Conservation (phyloP, 2,113 vertebrate species). For the Hirundichthys speculiger region DNA sequence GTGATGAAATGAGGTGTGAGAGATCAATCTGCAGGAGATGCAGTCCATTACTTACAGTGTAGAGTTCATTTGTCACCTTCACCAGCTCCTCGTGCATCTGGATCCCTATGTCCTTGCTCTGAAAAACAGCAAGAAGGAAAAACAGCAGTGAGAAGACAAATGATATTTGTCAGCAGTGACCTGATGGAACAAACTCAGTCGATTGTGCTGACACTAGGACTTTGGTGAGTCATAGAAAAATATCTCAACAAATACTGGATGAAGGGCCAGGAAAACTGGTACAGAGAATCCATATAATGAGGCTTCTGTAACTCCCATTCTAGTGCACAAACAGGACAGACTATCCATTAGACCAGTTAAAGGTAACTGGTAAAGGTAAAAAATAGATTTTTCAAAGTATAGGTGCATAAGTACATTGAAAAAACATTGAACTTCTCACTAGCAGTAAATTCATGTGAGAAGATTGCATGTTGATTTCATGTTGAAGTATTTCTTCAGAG, state of each 20-base stretch:
- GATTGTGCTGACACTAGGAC: background rate
- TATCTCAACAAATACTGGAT: constrained; percentile 3
- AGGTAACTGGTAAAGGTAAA: too few relatives aligned
- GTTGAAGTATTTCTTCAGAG: too few relatives aligned
- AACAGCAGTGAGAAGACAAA: constrained; percentile 15
- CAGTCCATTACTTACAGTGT: constrained; percentile 88
- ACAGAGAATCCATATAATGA: background rate
- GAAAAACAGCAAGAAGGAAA: constrained; percentile 61
- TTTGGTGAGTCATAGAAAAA: constrained; percentile 18
- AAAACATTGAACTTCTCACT: too few relatives aligned
- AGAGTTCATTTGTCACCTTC: constrained; percentile 98
- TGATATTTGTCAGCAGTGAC: constrained; percentile 9
- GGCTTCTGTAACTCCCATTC: background rate
- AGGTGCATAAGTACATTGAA: too few relatives aligned
- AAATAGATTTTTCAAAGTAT: too few relatives aligned
- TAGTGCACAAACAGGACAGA: background rate
- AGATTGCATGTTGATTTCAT: too few relatives aligned
- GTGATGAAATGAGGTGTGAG: constrained; percentile 33
- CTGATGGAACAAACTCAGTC: constrained; percentile 18
- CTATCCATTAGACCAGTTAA: too few relatives aligned
- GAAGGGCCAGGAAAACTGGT: background rate
- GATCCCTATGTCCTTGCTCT: constrained; percentile 98
- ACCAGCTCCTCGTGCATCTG: constrained; percentile 99
- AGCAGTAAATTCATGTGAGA: too few relatives aligned
- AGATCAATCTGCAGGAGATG: constrained; percentile 38